Conservation (phyloP, 2,797 vertebrate species). For the Sebastes jordani region DNA sequence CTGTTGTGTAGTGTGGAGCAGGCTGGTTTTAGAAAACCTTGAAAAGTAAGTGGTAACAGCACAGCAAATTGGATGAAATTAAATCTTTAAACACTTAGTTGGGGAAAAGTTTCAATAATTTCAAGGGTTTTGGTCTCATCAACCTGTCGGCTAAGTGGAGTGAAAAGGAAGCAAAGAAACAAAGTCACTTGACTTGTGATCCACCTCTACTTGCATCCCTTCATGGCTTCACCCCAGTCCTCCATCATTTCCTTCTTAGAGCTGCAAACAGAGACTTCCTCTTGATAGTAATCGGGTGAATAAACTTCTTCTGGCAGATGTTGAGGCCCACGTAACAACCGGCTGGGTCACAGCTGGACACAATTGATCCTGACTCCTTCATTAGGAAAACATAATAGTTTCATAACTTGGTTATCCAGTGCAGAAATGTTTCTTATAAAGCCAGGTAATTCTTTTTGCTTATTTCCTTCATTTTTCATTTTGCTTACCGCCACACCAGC, state of each 20-base stretch:
- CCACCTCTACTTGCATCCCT: neutral
- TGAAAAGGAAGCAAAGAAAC: slow-evolving; percentile 6
- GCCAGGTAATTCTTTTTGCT: neutral
- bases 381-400: slow-evolving; percentile 13
- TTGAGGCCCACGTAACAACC: slow-evolving; percentile 25
- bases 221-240: neutral
- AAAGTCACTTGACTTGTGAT: slow-evolving; percentile 6
- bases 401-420: slow-evolving; percentile 12
- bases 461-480: slow-evolving; percentile 8
- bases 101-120: neutral
- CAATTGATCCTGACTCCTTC: slow-evolving; percentile 32
- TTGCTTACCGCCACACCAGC: neutral
- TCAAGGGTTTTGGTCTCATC: neutral
- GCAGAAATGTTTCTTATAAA: slow-evolving; percentile 15
- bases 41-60: neutral
- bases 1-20: neutral
- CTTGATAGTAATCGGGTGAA: slow-evolving; percentile 62
- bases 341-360: slow-evolving; percentile 48
- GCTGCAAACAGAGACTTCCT: slow-evolving; percentile 69
- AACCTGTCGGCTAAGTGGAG: neutral
- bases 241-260: slow-evolving; percentile 58
- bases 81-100: neutral
- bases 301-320: slow-evolving; percentile 61
- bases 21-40: neutral
- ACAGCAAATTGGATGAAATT: neutral